Conservation (phyloP, 2,797 vertebrate genomes). For the Myotis planiceps region DNA sequence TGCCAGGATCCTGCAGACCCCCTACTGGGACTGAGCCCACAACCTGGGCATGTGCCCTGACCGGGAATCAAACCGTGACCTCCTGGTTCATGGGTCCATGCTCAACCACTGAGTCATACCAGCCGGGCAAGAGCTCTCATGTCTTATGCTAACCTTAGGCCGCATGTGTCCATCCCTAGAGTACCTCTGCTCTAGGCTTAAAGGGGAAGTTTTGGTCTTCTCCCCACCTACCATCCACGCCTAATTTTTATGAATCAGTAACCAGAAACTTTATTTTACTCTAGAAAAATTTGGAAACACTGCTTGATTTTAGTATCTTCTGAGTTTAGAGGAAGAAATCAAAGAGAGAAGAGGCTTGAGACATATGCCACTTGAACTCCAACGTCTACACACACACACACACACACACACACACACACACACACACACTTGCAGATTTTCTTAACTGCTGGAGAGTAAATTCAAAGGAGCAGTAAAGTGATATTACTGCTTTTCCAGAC, state of each 20-base stretch:
- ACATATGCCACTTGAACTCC: background rate
- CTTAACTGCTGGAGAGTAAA: background rate
- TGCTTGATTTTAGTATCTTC: background rate
- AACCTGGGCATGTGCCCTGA: too few species aligned
- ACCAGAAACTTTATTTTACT: background rate
- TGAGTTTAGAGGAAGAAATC: slow-evolving; percentile 28
- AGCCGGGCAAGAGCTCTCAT: background rate
- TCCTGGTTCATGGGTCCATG: too few species aligned
- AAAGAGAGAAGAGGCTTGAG: background rate
- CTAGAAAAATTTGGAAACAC: background rate
- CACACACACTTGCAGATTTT: background rate
- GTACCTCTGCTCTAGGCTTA: background rate
- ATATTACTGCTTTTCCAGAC: background rate
- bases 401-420: background rate
- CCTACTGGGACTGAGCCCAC: too few species aligned
- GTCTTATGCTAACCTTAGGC: background rate
- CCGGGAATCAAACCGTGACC: too few species aligned
- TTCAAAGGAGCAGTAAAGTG: background rate
- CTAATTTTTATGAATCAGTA: background rate
- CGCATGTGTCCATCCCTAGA: background rate
- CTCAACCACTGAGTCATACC: too few species aligned
- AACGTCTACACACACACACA: background rate
- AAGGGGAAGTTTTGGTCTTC: background rate
- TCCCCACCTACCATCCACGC: background rate
- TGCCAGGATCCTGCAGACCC: too few species aligned